Evolutionary conservation across 2,113 vertebrate genomes (phyloP).

Genomic region (Chelonoidis abingdonii): DNA sequence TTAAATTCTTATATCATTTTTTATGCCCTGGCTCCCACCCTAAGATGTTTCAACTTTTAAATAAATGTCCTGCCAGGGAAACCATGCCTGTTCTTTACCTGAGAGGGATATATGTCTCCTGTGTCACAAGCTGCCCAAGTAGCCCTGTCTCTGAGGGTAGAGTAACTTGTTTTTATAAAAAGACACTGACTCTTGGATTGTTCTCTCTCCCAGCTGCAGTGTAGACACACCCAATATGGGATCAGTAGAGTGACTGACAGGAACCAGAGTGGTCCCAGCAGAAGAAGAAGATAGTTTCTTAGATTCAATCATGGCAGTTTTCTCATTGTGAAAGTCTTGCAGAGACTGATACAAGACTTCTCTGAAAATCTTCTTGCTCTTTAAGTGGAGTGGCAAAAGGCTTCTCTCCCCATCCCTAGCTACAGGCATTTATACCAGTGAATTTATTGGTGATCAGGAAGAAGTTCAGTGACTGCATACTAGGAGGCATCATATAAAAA

Average conservation of each 20-base stretch:
- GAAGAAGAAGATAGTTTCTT: not conserved
- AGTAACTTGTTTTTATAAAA: not conserved
- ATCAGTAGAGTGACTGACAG: not conserved
- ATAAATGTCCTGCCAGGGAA: not conserved
- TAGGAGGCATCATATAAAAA: not conserved
- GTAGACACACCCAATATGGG: not conserved
- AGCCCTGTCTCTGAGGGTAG: not conserved
- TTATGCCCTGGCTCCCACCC: too few species aligned
- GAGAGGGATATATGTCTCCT: not conserved
- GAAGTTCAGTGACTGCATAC: not conserved
- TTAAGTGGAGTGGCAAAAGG: not conserved
- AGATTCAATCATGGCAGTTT: not conserved
- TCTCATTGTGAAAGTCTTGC: not conserved
- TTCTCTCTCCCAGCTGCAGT: not conserved
- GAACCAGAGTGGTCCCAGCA: not conserved
- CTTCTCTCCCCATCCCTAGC: not conserved
- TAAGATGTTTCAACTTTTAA: not conserved
- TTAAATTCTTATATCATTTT: too few species aligned
- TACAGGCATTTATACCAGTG: not conserved
- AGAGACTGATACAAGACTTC: not conserved
- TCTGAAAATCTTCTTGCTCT: not conserved
- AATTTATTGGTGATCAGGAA: not conserved
- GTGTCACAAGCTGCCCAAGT: not conserved
- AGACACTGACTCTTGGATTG: too few species aligned
- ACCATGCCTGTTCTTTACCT: not conserved